phyloP scores from a whole-genome alignment of 2,797 vertebrate species.

The Falco biarmicus region DNA sequence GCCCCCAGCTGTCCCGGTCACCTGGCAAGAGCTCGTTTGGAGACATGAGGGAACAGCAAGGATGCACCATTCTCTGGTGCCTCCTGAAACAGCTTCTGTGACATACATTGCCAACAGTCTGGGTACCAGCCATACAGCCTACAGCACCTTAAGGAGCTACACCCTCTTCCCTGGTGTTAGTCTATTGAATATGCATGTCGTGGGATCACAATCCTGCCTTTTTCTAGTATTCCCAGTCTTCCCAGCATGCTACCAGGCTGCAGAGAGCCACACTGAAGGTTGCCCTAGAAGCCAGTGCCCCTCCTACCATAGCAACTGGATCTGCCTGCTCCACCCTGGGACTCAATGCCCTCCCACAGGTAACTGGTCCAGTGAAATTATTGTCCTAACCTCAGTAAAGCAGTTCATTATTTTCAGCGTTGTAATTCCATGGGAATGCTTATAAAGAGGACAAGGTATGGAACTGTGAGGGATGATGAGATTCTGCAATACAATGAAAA shows the following conservation, averaged over 20 bases:
- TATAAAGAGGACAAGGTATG: constrained; percentile 2
- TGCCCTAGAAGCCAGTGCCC: background rate
- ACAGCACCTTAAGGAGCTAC: background rate
- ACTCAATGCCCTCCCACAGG: background rate
- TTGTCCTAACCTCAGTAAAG: background rate
- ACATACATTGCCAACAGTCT: background rate
- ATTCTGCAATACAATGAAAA: constrained; percentile 66
- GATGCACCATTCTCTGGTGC: background rate
- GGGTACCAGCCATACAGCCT: fast-evolving
- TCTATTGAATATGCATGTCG: background rate
- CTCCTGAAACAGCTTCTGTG: background rate
- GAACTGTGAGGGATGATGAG: constrained; percentile 30
- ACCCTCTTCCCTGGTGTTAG: background rate
- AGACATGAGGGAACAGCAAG: background rate
- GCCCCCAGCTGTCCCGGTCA: background rate
- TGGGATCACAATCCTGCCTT: background rate
- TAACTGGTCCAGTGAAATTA: background rate
- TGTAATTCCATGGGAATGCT: constrained; percentile 19
- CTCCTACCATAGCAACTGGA: background rate
- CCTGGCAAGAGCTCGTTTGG: background rate
- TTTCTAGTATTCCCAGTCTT: background rate
- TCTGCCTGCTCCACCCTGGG: background rate
- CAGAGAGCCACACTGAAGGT: background rate
- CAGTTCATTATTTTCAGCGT: constrained; percentile 1
- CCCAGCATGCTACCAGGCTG: background rate